Base-by-base conservation (phyloP, 1,140 invertebrate genomes). In the Limonius californicus region DNA sequence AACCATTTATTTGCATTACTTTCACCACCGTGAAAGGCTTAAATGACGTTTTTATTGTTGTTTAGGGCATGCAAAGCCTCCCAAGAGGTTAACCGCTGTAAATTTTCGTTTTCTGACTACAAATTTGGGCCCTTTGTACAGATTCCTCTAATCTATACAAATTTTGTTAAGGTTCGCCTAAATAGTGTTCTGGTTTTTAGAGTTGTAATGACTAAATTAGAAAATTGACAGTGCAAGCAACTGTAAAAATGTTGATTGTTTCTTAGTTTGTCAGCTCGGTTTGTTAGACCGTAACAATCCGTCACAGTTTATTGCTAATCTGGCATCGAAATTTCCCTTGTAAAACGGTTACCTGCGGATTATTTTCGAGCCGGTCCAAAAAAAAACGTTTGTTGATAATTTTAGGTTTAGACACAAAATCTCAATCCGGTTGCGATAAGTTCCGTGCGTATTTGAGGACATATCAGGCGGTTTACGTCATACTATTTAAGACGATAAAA, bases 71-170 rank as follows among this genome's bases (percentile, higher is more conserved):
- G 53, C 35, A 60, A 60, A 30, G 42, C 27, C 54, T 60, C 39
- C 20, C 32, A 43, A 18, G 20, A 35, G 23, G 23, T 27, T 27
- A 39, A 54, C 53, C 50, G 42, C 47, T 61, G 59, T 61, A 39
- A 61, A 61, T 54, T 61, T 61, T 61, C 59, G 32, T 50, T 35
- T 61, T 61, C 42, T n/a, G n/a, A n/a, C n/a, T n/a, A n/a, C n/a
- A n/a, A n/a, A n/a, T n/a, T n/a, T n/a, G n/a, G n/a, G n/a, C n/a
- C n/a, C n/a, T n/a, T n/a, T n/a, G n/a, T n/a, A n/a, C n/a, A n/a
- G n/a, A n/a, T n/a, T n/a, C n/a, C n/a, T 27, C 9, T 27, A 27
- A 27, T 27, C 9, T 27, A 27, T 27, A 27, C 23, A 27, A 27
- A 27, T 27, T 27, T 27, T 27, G 3, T 27, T 27, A 27, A n/a